phyloP scores from a whole-genome alignment of 2,113 vertebrate species.

The Tapirus terrestris region DNA sequence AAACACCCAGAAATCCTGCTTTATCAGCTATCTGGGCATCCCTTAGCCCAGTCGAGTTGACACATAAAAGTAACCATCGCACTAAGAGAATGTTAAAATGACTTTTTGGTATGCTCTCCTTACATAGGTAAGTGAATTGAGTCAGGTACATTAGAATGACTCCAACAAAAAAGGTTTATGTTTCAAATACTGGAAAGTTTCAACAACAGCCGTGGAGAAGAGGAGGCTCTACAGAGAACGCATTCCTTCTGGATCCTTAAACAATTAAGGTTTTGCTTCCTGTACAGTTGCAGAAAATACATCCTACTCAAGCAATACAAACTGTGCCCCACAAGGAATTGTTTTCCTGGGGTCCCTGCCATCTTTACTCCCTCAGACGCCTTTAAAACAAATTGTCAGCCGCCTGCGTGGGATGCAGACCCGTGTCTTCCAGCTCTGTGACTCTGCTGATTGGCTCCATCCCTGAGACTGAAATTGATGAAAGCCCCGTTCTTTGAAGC shows the following conservation, averaged over 20 bases:
- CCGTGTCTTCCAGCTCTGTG: neutral
- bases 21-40: neutral
- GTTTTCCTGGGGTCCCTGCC: neutral
- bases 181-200: neutral
- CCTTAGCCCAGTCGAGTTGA: neutral
- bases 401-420: rapidly evolving
- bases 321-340: rapidly evolving
- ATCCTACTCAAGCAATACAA: neutral
- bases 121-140: rapidly evolving
- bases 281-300: neutral
- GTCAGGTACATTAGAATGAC: neutral
- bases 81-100: neutral
- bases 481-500: neutral
- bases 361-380: neutral
- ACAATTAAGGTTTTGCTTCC: neutral
- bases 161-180: neutral
- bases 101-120: too few relatives aligned
- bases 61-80: too few relatives aligned
- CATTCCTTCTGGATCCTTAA: neutral
- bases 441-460: neutral
- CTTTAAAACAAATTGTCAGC: neutral
- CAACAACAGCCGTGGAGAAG: neutral
- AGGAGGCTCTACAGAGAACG: neutral
- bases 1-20: neutral
- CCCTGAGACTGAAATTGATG: neutral